Evolutionary conservation across 2,797 vertebrate genomes (phyloP).

Genomic region (Telmatherina bonti): DNA sequence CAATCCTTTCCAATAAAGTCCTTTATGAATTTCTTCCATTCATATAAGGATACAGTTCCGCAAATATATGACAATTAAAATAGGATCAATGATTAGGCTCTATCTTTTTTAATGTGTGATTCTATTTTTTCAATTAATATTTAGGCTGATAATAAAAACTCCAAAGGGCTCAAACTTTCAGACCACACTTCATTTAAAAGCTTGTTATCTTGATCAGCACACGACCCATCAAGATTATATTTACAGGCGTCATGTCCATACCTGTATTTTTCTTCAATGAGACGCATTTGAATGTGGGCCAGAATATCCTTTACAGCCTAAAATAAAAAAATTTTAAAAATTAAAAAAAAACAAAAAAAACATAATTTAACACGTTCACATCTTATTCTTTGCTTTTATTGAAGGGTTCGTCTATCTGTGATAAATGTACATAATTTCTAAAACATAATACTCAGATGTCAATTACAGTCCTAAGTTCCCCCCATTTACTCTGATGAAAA

Average conservation of each 20-base stretch:
- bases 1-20: background rate
- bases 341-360: background rate
- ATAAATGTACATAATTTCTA: background rate
- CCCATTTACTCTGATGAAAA: no score
- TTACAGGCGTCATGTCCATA: constrained; percentile 25
- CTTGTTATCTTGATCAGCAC: background rate
- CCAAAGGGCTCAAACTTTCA: background rate
- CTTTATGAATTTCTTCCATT: background rate
- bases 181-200: background rate
- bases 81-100: background rate
- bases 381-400: background rate
- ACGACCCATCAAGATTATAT: no score
- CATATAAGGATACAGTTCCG: background rate
- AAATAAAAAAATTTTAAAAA: no score
- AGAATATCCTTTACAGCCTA: constrained; percentile 64
- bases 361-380: no score
- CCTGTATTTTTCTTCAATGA: constrained; percentile 80
- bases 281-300: constrained; percentile 56
- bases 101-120: background rate
- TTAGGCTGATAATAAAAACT: background rate
- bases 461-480: no score
- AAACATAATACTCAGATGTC: background rate
- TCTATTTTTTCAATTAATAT: background rate
- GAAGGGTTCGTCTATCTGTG: no score
- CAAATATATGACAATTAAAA: background rate